These are phyloP conservation scores for Lepilemur ruficaudatus DNA, from an alignment of 2,797 vertebrate species.

Conservation along the genomic window DNA sequence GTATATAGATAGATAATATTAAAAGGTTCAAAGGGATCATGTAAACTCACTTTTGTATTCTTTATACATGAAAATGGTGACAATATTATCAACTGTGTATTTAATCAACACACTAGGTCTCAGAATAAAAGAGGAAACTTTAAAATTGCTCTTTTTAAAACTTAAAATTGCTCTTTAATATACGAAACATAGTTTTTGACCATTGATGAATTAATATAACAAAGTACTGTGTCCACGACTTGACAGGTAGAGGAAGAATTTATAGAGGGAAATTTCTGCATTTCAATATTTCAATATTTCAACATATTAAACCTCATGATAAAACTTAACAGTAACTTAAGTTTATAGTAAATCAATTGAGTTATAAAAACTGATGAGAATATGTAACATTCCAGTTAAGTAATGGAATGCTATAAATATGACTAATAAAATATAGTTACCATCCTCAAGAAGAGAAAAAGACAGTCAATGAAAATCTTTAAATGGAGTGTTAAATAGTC, in stretches of 20 bases:
- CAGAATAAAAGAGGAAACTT: not conserved
- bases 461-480: not conserved
- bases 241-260: not conserved
- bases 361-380: not conserved
- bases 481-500: not conserved
- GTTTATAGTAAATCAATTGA: not conserved
- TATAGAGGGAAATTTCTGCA: not conserved
- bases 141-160: not conserved
- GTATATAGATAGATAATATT: not conserved
- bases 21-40: not conserved
- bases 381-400: not conserved
- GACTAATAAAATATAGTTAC: not conserved
- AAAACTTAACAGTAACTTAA: not conserved
- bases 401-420: not conserved
- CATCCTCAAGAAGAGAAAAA: not conserved
- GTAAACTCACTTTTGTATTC: not conserved
- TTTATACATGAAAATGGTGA: not conserved
- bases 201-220: not conserved
- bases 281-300: too few species aligned
- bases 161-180: not conserved
- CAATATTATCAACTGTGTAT: not conserved
- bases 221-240: not conserved
- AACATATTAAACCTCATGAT: not conserved
- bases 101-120: not conserved
- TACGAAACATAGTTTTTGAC: not conserved